A percentile compares a stretch with the other conserved stretches of the same genome.
phyloP scores from a whole-genome alignment of 2,888 invertebrate genomes.

The Drosophila ustulata region DNA sequence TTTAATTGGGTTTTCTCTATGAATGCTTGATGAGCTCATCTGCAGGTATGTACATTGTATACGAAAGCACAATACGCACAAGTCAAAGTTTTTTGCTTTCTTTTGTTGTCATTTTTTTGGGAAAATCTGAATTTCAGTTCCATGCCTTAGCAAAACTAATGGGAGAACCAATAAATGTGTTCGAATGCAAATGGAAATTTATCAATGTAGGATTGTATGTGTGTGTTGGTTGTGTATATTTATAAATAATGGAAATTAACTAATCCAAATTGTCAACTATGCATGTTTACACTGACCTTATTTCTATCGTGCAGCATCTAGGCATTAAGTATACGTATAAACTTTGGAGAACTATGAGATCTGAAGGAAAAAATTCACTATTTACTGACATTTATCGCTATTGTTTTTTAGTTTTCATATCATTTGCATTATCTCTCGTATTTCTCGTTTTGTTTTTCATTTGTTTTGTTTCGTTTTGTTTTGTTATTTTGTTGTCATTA shows the following conservation, averaged over 20 bases:
- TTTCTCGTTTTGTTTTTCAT: conserved; percentile 1
- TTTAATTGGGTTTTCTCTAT: conserved; percentile 21
- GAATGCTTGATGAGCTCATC: conserved; percentile 24
- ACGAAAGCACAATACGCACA: conserved; percentile 2
- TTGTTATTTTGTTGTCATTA: conserved; percentile 6
- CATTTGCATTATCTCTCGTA: conserved; percentile 6
- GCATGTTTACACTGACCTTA: conserved; percentile 52
- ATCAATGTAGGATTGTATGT: background rate
- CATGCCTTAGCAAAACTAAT: conserved; percentile 9
- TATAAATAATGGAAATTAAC: conserved; percentile 13
- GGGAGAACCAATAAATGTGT: background rate
- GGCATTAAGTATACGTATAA: conserved; percentile 49
- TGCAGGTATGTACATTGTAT: background rate
- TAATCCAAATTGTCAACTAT: conserved; percentile 34
- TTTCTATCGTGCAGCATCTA: conserved; percentile 57
- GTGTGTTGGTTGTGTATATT: background rate
- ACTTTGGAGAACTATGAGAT: conserved; percentile 61
- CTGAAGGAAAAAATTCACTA: conserved; percentile 59
- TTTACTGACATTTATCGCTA: conserved; percentile 59
- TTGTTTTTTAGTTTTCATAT: conserved; percentile 35
- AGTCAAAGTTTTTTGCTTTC: background rate
- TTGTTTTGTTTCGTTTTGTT: background rate
- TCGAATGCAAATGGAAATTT: background rate
- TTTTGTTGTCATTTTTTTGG: background rate
- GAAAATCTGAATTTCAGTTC: conserved; percentile 22